Base-by-base conservation (phyloP, 2,888 invertebrate species). In the Petrophora chlorosata region DNA sequence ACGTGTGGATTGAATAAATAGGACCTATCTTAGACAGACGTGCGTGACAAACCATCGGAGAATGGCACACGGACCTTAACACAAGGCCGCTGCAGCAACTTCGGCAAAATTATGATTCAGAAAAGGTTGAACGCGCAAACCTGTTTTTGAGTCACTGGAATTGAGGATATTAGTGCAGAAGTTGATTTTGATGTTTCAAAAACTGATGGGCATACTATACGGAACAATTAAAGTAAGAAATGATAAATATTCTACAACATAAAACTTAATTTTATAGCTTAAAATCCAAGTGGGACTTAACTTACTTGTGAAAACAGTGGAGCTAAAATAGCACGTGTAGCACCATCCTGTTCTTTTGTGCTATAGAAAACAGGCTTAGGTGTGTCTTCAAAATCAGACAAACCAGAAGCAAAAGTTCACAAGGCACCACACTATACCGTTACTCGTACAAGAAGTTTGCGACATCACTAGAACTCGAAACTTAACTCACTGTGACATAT, bases 351-450 rank as follows among this genome's bases (percentile, higher is more conserved):
- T 68, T 65, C 65, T 70, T 62, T 68, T 65, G 50, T 55, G 26
- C 38, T 29, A 65, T 72, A 48, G 73, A 73, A 77, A 79, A 76
- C 76, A 70, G 72, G 73, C 79, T 73, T 65, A 85, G 82, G 82
- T 76, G 77, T 79, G 81, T 75, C 76, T 76, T 76, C 71, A 73
- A 80, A 81, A 76, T 80, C 71, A 79, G 71, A 79, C 69, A 67
- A 53, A 47, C 50, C 50, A 58, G 33, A 25, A 49, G 52, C 58
- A 63, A 71, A 74, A 80, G 77, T 81, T 82, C 80, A 80, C 69
- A 66, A 76, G 63, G 28, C 41, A 48, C 47, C 28, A 30, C 43
- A 62, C 61, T 62, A 63, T 60, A 60, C 61, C 61, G 61, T 61
- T 61, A 61, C 52, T 51, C 34, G 54, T 42, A 52, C 58, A 46